Evolutionary conservation across 2,888 invertebrate species (phyloP), one percentile per base, ranked within the genome.

Genomic region (Lycocerus yunnanus): DNA sequence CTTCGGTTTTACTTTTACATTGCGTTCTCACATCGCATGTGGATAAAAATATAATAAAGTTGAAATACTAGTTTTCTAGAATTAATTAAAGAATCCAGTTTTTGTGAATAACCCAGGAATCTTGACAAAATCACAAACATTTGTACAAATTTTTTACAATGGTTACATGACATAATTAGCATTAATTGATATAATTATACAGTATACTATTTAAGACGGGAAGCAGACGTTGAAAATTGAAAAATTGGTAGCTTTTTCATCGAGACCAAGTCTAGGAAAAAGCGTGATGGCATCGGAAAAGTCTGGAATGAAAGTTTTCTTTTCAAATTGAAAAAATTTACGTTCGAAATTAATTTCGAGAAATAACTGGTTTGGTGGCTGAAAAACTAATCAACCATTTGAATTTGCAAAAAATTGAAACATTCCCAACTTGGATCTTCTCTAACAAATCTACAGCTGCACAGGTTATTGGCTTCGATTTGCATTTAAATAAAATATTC

Each of bases 61-160:
- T 18, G 61, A 63, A 63, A 63, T 63, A 20, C 61, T 15, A 18
- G 61, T 63, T 63, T 60, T 63, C 61, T 63, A 20, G 20, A 63
- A 63, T 18, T 63, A 63, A 63, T 63, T 63, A 63, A 63, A n/a
- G 20, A 63, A 63, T 63, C 61, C 61, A 63, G 61, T 63, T 63
- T 16, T 63, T 18, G n/a, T 43, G 61, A 13, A 63, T 18, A 63
- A 63, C 20, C n/a, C 18, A 63, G n/a, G 61, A 63, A n/a, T 63
- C 61, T 63, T n/a, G 20, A 63, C 20, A 63, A 63, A 63, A 63
- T 16, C 20, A 63, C 15, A 63, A 14, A 63, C 1, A 63, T 15
- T 63, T 63, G 16, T 18, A 63, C 61, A 18, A 13, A 2, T 20
- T 63, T 18, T 18, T 63, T 63, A 63, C n/a, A n/a, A n/a, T 8